A percentile compares a stretch with the other conserved stretches of the same genome.
Evolutionary conservation across 2,113 vertebrate genomes (phyloP).

Genomic region (Pyrgilauda ruficollis): DNA sequence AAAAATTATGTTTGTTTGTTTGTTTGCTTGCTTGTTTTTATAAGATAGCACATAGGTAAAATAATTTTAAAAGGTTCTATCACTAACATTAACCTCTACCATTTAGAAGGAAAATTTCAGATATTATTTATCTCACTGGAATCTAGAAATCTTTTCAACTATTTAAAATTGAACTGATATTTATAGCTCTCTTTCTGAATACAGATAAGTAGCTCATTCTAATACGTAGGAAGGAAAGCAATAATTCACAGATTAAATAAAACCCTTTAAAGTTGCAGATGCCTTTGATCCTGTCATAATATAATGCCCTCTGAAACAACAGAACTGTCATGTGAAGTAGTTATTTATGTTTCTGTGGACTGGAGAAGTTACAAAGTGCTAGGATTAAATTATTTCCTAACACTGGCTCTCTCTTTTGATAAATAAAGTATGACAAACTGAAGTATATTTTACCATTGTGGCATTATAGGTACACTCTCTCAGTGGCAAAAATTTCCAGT

Average conservation of each 20-base stretch:
- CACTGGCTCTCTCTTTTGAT: not conserved
- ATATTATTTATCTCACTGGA: not conserved
- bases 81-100: not conserved
- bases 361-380: not conserved
- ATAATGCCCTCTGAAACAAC: constrained; percentile 9
- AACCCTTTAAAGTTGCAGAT: not conserved
- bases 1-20: not conserved
- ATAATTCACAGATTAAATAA: constrained; percentile 39
- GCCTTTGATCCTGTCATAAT: not conserved
- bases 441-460: not conserved
- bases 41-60: not conserved
- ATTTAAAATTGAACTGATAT: not conserved
- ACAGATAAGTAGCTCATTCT: constrained; percentile 10
- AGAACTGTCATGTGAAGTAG: not conserved
- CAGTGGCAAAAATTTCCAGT: not conserved
- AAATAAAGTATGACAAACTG: not conserved
- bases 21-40: not conserved
- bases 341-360: not conserved
- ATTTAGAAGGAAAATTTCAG: not conserved
- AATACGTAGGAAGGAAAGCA: not conserved
- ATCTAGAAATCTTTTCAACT: constrained; percentile 33
- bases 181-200: not conserved
- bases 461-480: not conserved
- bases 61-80: not conserved
- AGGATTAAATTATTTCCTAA: not conserved